Base-by-base conservation (phyloP, 2,888 invertebrate species). In the Cataglyphis albicans region DNA sequence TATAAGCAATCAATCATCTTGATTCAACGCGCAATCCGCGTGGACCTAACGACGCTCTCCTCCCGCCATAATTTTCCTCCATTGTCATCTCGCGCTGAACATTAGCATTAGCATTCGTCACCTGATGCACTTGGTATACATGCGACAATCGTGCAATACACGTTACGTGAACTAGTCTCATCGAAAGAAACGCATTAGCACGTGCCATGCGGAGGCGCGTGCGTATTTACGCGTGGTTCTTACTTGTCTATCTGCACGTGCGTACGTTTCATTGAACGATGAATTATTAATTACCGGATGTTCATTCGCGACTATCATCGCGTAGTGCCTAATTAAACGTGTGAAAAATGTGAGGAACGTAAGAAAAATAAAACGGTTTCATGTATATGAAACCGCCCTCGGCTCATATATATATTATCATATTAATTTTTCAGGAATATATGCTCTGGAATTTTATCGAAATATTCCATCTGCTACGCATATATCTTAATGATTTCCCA, bases 261-360 rank as follows among this genome's bases (percentile, higher is more conserved):
- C 74, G 75, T 74, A 78, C 83, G 70, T 85, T 84, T 82, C 76
- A 61, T 44, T 44, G 70, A 38, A 82, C 68, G 84, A 88, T 89
- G 88, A 89, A 89, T 89, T 88, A 88, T 89, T 89, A 89, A 89
- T 89, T 86, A 74, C 85, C 84, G 76, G 72, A 72, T 84, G 86
- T 89, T 89, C 84, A 85, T 86, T 86, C 85, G 63, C 84, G 10
- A 74, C 84, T 78, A 82, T 75, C 84, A 82, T 75, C 84, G 73
- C 81, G 61, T 48, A 76, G 70, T 25, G 7, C 1, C 29, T 25
- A 18, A 68, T 44, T 35, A 57, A 68, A 59, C 3, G 10, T n/a
- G 38, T 21, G 63, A 63, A 21, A 44, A 41, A 9, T 12, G n/a
- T 5, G 21, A 44, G 4, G 5, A 44, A 7, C 32, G 32, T 6